These are phyloP conservation scores for Phaonia tiefii DNA, from an alignment of 2,888 invertebrate species.

Conservation along the genomic window DNA sequence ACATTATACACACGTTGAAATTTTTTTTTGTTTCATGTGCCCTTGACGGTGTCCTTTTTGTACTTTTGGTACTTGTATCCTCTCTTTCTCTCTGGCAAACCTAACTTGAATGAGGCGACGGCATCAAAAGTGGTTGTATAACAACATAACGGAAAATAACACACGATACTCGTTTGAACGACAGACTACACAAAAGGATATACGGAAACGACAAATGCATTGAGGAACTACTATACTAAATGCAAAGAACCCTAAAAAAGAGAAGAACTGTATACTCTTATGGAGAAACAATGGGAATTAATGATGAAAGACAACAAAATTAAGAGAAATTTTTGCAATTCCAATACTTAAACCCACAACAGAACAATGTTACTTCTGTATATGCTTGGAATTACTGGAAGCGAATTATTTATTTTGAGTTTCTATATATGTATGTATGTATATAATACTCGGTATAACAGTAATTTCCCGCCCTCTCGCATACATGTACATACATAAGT, in stretches of 20 bases:
- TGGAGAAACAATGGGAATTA: too few species aligned
- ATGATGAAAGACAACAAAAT: too few species aligned
- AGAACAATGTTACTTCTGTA: neutral
- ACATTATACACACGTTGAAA: slow-evolving; percentile 19
- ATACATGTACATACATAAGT: slow-evolving; percentile 26
- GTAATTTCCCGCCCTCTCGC: too few species aligned
- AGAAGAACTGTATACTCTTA: too few species aligned
- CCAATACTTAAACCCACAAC: neutral
- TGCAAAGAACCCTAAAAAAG: too few species aligned
- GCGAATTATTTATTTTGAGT: neutral
- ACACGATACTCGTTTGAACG: too few species aligned
- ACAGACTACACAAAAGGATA: neutral
- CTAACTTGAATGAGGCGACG: neutral
- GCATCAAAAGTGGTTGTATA: neutral
- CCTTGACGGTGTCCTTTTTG: slow-evolving; percentile 65
- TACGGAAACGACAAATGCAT: neutral
- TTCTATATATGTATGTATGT: neutral
- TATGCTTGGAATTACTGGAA: neutral
- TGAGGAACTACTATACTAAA: too few species aligned
- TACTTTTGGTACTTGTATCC: slow-evolving; percentile 40
- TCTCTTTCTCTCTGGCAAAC: neutral
- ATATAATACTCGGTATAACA: slow-evolving; percentile 28
- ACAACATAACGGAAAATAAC: neutral
- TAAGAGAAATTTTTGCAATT: neutral
- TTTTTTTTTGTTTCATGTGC: slow-evolving; percentile 48